Evolutionary conservation across 2,888 invertebrate genomes (phyloP), one percentile per base, ranked within the genome.

Genomic region (Hypena proboscidalis): DNA sequence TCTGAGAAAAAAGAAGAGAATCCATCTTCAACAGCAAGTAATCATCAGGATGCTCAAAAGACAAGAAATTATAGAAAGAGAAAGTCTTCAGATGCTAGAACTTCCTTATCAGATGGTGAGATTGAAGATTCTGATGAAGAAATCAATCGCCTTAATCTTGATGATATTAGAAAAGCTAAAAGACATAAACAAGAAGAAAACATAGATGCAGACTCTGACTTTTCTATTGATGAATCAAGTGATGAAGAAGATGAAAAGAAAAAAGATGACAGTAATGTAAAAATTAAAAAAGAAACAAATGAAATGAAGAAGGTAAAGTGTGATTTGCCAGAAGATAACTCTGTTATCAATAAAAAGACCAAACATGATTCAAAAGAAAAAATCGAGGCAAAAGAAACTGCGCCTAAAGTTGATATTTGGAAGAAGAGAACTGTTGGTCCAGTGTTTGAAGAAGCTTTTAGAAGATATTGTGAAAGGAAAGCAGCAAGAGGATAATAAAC

Each of bases 361-460:
- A 46, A 25, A 32, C 20, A 29, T 41, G 68, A 73, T 32, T 45
- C 45, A 25, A 30, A 48, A 31, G 57, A 53, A 15, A 62, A 65
- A 19, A 25, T 38, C 34, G 47, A 37, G 25, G 21, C 40, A 29
- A 53, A 58, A 25, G 63, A 57, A 21, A 51, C 63, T 15, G 85
- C 87, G 69, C 86, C 90, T 5, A 95, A 94, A 86, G 84, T 93
- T 47, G 93, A 94, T 71, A 94, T 97, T 67, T 97, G 97, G 96
- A 93, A 94, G 68, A 97, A 97, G 72, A 92, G 97, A 62, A 97
- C 97, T 15, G 94, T 97, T 8, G 97, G 96, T 4, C 92, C 92
- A 33, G 92, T 93, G 1, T 96, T 95, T 80, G 95, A 95, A 43
- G 94, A 93, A 42, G 97, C 97, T 8, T 78, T 96, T 17, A 92